Conservation (phyloP, 1,140 invertebrate genomes). For the Arion vulgaris region DNA sequence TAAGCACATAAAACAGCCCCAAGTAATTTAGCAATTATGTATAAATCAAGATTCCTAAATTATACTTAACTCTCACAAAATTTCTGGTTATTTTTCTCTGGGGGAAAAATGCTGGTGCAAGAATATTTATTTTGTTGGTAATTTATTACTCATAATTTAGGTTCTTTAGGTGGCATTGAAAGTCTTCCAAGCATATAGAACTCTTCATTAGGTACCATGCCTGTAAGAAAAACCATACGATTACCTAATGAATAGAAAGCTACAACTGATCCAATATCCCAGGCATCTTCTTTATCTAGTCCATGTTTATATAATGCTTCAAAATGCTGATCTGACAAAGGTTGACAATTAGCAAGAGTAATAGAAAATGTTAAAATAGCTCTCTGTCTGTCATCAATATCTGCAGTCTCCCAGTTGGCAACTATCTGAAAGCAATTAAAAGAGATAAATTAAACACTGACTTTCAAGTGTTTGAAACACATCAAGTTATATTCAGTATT, state of each 20-base stretch:
- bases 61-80: no score
- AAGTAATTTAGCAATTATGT: no score
- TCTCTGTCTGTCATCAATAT: slow-evolving; percentile 56
- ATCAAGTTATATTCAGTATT: no score
- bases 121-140: no score
- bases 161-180: slow-evolving; percentile 8
- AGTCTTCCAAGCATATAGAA: slow-evolving; percentile 62
- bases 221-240: slow-evolving; percentile 58
- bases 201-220: slow-evolving; percentile 61
- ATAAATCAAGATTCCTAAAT: no score
- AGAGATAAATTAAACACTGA: not conserved
- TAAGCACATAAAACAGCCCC: no score
- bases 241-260: slow-evolving; percentile 60
- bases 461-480: no score
- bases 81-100: no score
- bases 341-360: slow-evolving; percentile 49
- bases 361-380: slow-evolving; percentile 61
- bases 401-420: slow-evolving; percentile 62
- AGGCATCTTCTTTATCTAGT: slow-evolving; percentile 58
- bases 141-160: not conserved
- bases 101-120: no score
- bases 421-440: slow-evolving; percentile 47
- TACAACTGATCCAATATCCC: slow-evolving; percentile 62
- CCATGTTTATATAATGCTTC: slow-evolving; percentile 53
- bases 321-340: slow-evolving; percentile 50